Percentiles rank a stretch among this genome's conserved stretches.
These are phyloP conservation scores for Agapostemon virescens DNA, from an alignment of 2,888 invertebrate genomes.

Conservation along the genomic window DNA sequence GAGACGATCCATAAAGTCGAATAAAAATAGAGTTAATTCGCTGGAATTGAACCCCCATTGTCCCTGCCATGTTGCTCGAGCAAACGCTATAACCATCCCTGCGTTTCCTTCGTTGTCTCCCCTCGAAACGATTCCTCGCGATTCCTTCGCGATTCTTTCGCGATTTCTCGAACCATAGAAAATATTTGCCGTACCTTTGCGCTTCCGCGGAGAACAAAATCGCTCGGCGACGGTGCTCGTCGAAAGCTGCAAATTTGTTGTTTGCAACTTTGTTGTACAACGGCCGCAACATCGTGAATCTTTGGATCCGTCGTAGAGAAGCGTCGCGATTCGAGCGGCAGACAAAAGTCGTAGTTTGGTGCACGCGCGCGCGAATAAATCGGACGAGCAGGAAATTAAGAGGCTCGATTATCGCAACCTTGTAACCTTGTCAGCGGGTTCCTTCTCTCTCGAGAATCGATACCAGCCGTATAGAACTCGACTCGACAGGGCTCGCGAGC, in stretches of 20 bases:
- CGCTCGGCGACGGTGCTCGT: not conserved
- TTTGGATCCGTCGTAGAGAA: not conserved
- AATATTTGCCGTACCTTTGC: not conserved
- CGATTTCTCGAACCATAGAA: not conserved
- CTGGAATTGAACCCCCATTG: not conserved
- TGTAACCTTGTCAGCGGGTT: constrained; percentile 70
- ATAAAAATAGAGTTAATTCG: constrained; percentile 7
- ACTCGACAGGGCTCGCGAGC: constrained; percentile 40
- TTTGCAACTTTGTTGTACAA: too few relatives aligned
- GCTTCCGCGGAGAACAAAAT: not conserved
- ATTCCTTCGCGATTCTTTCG: too few relatives aligned
- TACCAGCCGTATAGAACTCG: constrained; percentile 50
- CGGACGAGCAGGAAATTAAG: constrained; percentile 69
- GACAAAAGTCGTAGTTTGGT: constrained; percentile 11
- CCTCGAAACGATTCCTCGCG: not conserved
- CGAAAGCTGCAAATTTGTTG: too few relatives aligned
- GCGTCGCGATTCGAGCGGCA: not conserved
- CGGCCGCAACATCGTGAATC: too few relatives aligned
- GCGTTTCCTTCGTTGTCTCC: too few relatives aligned
- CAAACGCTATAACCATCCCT: not conserved
- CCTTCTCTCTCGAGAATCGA: constrained; percentile 63
- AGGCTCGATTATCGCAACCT: constrained; percentile 70
- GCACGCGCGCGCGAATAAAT: constrained; percentile 49
- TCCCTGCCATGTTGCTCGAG: not conserved
- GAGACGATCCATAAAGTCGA: not conserved